Base-by-base conservation (phyloP, 2,888 invertebrate species). In the Lasioglossum calceatum region DNA sequence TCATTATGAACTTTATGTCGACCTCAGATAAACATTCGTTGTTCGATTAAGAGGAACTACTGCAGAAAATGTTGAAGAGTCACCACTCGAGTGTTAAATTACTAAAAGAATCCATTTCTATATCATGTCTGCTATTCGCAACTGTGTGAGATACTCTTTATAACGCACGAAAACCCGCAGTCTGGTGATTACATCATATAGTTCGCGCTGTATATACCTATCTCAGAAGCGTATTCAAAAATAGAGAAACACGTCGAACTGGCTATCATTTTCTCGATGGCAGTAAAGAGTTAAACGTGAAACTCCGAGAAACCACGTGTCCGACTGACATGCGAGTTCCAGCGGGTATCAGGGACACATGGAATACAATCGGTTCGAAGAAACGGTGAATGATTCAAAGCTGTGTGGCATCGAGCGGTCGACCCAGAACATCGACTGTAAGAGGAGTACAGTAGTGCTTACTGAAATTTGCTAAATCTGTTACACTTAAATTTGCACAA, bases 321-420 rank as follows among this genome's bases (percentile, higher is more conserved):
- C 2, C 67, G 1, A 19, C 19, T 36, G 23, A 36, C 64, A 67
- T 10, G 23, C 36, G 36, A 67, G 36, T 67, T 67, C 23, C 67
- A 36, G 32, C 67, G 36, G 36, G 32, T 36, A 36, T 10, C 19
- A 23, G 19, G 36, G 36, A 67, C 67, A 67, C 36, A 39, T 2
- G 23, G 23, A 71, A 5, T 10, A 71, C 72, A 27, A 72, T 72
- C 16, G 42, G n/a, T 44, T 72, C 72, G 42, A 72, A 72, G 42
- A 44, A 72, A 44, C 44, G n/a, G 72, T 72, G 27, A 72, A 72
- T 44, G 27, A 72, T 72, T 72, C 16, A 44, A 27, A 72, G 8
- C 16, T 12, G 23, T 3, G 42, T 23, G 39, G 23, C 71, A n/a
- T 42, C 71, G 42, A 76, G 8, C n/a, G 23, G 16, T 36, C 32